These are phyloP conservation scores for Bothrops jararaca DNA, from an alignment of 2,113 vertebrate genomes.

Conservation along the genomic window DNA sequence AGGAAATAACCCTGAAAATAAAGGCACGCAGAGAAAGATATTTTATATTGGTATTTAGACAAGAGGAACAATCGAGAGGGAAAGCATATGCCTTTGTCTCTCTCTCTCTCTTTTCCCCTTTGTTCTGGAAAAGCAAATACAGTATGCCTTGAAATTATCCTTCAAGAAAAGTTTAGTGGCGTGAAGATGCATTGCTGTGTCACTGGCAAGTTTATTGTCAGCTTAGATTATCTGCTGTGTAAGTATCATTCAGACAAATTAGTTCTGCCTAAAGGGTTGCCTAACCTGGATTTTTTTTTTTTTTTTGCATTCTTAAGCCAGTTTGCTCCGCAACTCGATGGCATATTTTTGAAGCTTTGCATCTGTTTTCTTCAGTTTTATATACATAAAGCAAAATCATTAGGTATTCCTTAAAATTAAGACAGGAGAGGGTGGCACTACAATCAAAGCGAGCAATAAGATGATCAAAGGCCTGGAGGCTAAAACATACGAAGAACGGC, in stretches of 20 bases:
- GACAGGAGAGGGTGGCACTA: neutral
- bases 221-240: constrained; percentile 58
- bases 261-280: constrained; percentile 32
- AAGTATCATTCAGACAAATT: constrained; percentile 60
- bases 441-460: neutral
- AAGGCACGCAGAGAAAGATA: constrained; percentile 8
- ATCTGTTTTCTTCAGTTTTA: neutral
- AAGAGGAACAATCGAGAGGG: constrained; percentile 22
- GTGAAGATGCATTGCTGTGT: constrained; percentile 35
- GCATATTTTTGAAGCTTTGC: constrained; percentile 21
- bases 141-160: constrained; percentile 36
- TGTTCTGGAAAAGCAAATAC: constrained; percentile 1
- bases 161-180: constrained; percentile 47
- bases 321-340: constrained; percentile 50
- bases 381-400: neutral
- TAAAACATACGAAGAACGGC: too few relatives aligned
- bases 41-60: neutral
- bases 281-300: constrained; percentile 46
- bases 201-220: constrained; percentile 59
- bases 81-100: neutral
- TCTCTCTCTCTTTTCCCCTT: neutral
- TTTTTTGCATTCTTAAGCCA: constrained; percentile 28
- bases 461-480: too few relatives aligned
- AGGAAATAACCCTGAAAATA: constrained; percentile 7
- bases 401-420: neutral